Evolutionary conservation across 1,140 invertebrate genomes (phyloP).

Genomic region (Xylocopa sonorina): DNA sequence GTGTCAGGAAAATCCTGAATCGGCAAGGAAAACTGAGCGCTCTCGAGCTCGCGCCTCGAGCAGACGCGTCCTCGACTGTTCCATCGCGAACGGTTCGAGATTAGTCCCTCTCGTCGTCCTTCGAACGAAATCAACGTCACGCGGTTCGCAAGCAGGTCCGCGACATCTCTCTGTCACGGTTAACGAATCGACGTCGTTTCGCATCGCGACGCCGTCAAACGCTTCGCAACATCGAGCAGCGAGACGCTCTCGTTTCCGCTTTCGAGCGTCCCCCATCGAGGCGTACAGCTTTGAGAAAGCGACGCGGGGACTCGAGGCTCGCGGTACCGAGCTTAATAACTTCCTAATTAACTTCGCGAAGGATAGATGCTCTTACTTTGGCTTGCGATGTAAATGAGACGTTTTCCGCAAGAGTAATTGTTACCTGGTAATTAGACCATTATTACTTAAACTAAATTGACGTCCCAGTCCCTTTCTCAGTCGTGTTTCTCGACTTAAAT

Average conservation of each 20-base stretch:
- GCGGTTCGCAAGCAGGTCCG: constrained; percentile 44
- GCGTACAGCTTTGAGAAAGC: not conserved
- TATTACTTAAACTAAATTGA: too few relatives aligned
- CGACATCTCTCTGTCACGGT: too few relatives aligned
- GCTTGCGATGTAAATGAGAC: too few relatives aligned
- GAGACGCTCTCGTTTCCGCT: not conserved
- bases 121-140: constrained; percentile 39
- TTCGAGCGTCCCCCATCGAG: not conserved
- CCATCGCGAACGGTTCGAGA: not conserved
- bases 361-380: not conserved
- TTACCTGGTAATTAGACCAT: too few relatives aligned
- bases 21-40: not conserved
- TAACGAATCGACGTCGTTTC: constrained; percentile 44
- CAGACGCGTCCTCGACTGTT: not conserved
- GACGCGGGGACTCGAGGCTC: not conserved
- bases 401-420: too few relatives aligned
- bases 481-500: too few relatives aligned
- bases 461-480: too few relatives aligned
- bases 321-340: not conserved
- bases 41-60: too few relatives aligned
- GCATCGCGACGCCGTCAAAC: not conserved
- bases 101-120: not conserved
- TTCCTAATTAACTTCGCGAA: not conserved
- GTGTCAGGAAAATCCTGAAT: not conserved
- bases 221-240: not conserved